A percentile compares a stretch with the other conserved stretches of the same genome.
phyloP scores from a whole-genome alignment of 2,113 vertebrate genomes.

The Calyptommatus sinebrachiatus region DNA sequence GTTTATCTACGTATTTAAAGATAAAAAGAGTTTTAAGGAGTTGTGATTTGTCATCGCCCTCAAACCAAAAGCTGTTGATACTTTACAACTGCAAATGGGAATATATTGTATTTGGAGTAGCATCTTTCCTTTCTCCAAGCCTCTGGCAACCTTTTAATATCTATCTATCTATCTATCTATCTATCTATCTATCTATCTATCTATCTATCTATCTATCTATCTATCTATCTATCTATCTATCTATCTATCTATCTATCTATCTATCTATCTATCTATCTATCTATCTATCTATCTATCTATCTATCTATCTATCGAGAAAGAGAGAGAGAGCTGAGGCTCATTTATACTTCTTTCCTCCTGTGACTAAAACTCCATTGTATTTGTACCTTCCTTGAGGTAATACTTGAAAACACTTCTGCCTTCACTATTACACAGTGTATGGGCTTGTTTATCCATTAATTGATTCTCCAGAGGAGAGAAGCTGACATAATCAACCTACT shows the following conservation, averaged over 20 bases:
- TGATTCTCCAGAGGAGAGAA: conserved; percentile 80
- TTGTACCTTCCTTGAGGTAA: conserved; percentile 81
- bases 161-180: no score
- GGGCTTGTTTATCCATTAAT: conserved; percentile 84
- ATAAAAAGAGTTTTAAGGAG: conserved; percentile 40
- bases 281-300: no score
- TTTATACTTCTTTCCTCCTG: conserved; percentile 67
- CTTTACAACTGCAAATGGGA: conserved; percentile 49
- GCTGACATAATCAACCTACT: conserved; percentile 72
- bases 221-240: no score
- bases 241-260: no score
- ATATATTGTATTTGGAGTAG: conserved; percentile 59
- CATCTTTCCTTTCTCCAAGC: conserved; percentile 42
- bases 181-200: no score
- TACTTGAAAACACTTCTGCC: conserved; percentile 71
- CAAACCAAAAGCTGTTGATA: conserved; percentile 41
- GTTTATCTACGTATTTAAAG: conserved; percentile 43
- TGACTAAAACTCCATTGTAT: conserved; percentile 65
- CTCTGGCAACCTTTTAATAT: conserved; percentile 32
- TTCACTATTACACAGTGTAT: conserved; percentile 69
- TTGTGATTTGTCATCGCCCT: conserved; percentile 38
- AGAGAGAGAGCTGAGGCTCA: conserved; percentile 45
- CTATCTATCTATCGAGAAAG: no score
- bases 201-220: no score
- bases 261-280: no score